A percentile compares a stretch with the other conserved stretches of the same genome.
Evolutionary conservation across 35 echinoderm and acorn worm species (phyloP).

Genomic region (Anneissia japonica): DNA sequence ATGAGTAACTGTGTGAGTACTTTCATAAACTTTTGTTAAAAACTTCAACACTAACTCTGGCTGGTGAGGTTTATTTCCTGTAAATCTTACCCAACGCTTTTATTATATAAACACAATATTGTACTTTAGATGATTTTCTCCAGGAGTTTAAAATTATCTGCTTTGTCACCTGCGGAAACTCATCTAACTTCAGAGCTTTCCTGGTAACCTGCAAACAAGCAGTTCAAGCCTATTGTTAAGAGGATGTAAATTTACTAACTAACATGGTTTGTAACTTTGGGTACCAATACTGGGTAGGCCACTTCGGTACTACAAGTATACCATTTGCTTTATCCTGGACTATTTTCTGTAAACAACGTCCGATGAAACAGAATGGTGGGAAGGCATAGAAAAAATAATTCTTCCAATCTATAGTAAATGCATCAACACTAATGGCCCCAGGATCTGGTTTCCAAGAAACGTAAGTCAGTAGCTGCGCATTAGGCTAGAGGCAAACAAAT

Average conservation of each 20-base stretch:
- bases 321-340: conserved; percentile 41
- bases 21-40: conserved; percentile 18
- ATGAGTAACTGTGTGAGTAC: conserved; percentile 21
- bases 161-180: conserved; percentile 35
- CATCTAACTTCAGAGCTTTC: conserved; percentile 29
- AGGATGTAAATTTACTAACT: conserved; percentile 3
- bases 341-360: conserved; percentile 22
- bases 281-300: conserved; percentile 83
- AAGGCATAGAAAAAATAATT: conserved; percentile 35
- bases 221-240: conserved; percentile 16
- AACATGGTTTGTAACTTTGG: conserved; percentile 37
- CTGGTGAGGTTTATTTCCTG: neutral
- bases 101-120: conserved; percentile 41
- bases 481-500: conserved; percentile 61
- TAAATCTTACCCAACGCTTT: conserved; percentile 56
- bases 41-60: conserved; percentile 27
- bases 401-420: conserved; percentile 42
- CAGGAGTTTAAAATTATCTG: conserved; percentile 61
- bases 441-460: conserved; percentile 59
- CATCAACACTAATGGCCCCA: conserved; percentile 23
- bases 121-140: conserved; percentile 39
- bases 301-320: conserved; percentile 55
- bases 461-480: conserved; percentile 28
- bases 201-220: conserved; percentile 53
- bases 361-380: conserved; percentile 36